Evolutionary conservation across 2,888 invertebrate genomes (phyloP), one percentile per base, ranked within the genome.

Genomic region (Suillia variegata): DNA sequence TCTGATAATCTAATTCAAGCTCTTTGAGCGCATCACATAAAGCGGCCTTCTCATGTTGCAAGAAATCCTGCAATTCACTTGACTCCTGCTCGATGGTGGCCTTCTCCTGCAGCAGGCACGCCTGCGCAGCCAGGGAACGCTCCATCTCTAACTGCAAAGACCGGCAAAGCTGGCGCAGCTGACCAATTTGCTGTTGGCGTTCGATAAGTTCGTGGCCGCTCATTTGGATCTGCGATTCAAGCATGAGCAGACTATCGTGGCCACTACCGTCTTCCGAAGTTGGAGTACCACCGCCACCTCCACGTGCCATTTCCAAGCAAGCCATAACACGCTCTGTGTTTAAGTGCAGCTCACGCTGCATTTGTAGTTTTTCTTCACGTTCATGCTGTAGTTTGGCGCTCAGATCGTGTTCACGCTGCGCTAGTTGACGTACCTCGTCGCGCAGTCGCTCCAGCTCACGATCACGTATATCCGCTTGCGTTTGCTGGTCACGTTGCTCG

Each of bases 21-120:
- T 94, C 94, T 42, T 88, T 87, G 47, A 94, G 83, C 1, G 93
- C 89, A 74, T 94, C 93, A 20, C 87, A 86, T 68, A 94, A 84
- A 8, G 92, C 89, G 4, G 87, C 86, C 71, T 94, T 94, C 82
- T 95, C 94, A 10, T 91, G 90, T 70, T 93, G 92, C 64, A 94
- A 85, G 79, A 95, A 95, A 75, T 94, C 94, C 77, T 93, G 92
- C 83, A 94, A 85, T 81, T 95, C 94, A 2, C 86, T 85, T 24
- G 92, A 89, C 78, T 94, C 94, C 18, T 86, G 86, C 79, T 94
- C 93, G 21, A 90, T 85, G 71, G 92, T 92, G 61, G 88, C 86
- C 66, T 93, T 88, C 66, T 93, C 90, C 65, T 89, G 88, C 58
- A 90, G 83, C 49, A 93, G 81, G 13, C 85, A 81, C 56, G 89